These are phyloP conservation scores for Oncorhynchus kisutch DNA, from an alignment of 2,113 vertebrate species.

Conservation along the genomic window DNA sequence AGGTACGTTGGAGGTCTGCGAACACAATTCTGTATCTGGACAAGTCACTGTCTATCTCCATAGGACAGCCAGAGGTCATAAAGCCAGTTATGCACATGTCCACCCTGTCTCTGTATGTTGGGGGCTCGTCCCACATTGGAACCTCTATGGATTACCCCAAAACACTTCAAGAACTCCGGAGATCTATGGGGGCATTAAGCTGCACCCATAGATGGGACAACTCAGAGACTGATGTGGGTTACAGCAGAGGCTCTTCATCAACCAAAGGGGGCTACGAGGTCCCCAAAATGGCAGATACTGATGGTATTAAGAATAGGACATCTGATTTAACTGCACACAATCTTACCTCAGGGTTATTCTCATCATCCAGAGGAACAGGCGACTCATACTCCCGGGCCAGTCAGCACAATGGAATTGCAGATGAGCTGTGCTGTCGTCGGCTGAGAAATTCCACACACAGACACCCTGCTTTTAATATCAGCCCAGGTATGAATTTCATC, in stretches of 20 bases:
- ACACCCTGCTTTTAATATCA: constrained; percentile 33
- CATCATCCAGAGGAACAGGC: constrained; percentile 49
- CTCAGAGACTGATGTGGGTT: constrained; percentile 8
- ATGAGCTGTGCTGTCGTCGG: constrained; percentile 47
- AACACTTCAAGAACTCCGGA: constrained; percentile 14
- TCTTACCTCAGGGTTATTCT: constrained; percentile 50
- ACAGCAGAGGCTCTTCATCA: constrained; percentile 20
- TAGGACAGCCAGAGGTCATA: constrained; percentile 47
- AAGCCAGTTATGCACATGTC: constrained; percentile 67
- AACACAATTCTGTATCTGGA: constrained; percentile 73
- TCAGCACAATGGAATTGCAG: constrained; percentile 61
- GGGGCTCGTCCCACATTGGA: constrained; percentile 59
- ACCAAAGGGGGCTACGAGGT: constrained; percentile 21
- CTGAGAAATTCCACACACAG: constrained; percentile 47
- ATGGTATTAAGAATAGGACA: constrained; percentile 34
- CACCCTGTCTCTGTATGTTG: constrained; percentile 73
- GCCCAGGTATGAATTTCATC: constrained; percentile 67
- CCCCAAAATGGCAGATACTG: constrained; percentile 28
- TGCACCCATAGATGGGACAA: neutral
- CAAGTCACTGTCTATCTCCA: constrained; percentile 71
- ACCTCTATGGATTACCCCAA: constrained; percentile 29
- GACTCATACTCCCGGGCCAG: constrained; percentile 49
- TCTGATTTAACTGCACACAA: constrained; percentile 28
- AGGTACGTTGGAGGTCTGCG: constrained; percentile 61
- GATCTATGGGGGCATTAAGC: neutral